These are phyloP conservation scores for Phaonia tiefii DNA, from an alignment of 2,888 invertebrate species.

Conservation along the genomic window DNA sequence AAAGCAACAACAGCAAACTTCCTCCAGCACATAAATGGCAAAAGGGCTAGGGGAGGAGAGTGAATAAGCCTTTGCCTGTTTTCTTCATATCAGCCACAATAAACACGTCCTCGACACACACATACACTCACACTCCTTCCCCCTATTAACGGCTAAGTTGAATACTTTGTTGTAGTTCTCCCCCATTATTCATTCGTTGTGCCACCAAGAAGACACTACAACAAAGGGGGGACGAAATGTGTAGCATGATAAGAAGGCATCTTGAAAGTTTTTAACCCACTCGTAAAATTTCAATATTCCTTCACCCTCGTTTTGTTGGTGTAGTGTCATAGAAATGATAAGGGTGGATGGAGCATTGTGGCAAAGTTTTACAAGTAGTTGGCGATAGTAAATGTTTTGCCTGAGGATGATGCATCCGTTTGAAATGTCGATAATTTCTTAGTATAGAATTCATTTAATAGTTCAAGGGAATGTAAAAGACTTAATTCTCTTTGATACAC, in stretches of 20 bases:
- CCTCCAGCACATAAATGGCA: constrained; percentile 17
- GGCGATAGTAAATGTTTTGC: background rate
- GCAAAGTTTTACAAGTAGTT: background rate
- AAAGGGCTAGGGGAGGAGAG: constrained; percentile 6
- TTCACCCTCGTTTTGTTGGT: background rate
- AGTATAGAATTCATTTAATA: background rate
- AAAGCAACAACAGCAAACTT: constrained; percentile 24
- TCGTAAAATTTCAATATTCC: constrained; percentile 23
- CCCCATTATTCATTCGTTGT: background rate
- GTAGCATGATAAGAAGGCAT: constrained; percentile 6
- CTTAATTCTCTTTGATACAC: no score
- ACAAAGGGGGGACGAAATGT: background rate
- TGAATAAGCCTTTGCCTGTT: background rate
- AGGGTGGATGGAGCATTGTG: background rate
- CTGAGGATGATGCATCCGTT: background rate
- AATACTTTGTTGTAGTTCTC: no score
- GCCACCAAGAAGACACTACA: background rate
- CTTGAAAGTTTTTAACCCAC: constrained; percentile 12
- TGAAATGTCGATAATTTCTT: background rate
- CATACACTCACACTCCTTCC: background rate
- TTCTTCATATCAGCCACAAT: background rate
- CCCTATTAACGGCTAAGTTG: no score
- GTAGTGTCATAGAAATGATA: background rate
- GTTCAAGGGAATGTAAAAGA: constrained; percentile 4
- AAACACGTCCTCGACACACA: background rate